phyloP scores from a whole-genome alignment of 2,797 vertebrate genomes.

The Rhinella marina region DNA sequence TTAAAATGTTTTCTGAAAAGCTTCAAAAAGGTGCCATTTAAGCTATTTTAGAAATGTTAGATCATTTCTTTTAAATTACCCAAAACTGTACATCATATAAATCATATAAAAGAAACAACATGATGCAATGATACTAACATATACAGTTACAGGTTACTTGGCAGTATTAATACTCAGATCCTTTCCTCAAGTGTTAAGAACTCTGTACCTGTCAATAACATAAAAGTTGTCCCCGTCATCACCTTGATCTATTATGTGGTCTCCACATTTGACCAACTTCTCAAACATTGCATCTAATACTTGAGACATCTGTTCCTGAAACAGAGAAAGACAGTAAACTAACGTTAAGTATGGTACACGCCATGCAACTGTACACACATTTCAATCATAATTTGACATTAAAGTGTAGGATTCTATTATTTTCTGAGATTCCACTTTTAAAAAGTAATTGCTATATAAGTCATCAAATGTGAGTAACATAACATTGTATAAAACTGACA shows the following conservation, averaged over 20 bases:
- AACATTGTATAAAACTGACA: too few species aligned
- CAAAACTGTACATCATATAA: too few species aligned
- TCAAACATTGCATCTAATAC: constrained; percentile 99
- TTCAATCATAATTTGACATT: background rate
- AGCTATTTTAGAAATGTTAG: too few species aligned
- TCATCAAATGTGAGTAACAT: too few species aligned
- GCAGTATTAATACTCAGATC: background rate
- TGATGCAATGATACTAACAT: background rate
- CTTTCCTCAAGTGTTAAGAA: constrained; percentile 22
- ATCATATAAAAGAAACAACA: too few species aligned
- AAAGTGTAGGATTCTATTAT: background rate
- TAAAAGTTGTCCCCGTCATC: constrained; percentile 99
- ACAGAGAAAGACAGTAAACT: constrained; percentile 22
- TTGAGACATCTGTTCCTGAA: constrained; percentile 95
- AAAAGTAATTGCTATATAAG: too few species aligned
- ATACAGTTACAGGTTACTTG: background rate
- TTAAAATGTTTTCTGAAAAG: too few species aligned
- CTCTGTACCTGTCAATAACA: constrained; percentile 89
- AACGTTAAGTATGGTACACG: background rate
- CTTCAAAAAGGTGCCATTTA: too few species aligned
- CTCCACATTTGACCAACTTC: constrained; percentile 87
- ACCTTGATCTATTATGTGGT: constrained; percentile 96
- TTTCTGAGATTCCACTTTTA: background rate
- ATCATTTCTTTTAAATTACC: too few species aligned
- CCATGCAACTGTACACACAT: background rate